Percentiles rank a stretch among this genome's conserved stretches.
These are phyloP conservation scores for Anneissia japonica DNA, from an alignment of 35 echinoderm and acorn worm genomes.

Conservation along the genomic window DNA sequence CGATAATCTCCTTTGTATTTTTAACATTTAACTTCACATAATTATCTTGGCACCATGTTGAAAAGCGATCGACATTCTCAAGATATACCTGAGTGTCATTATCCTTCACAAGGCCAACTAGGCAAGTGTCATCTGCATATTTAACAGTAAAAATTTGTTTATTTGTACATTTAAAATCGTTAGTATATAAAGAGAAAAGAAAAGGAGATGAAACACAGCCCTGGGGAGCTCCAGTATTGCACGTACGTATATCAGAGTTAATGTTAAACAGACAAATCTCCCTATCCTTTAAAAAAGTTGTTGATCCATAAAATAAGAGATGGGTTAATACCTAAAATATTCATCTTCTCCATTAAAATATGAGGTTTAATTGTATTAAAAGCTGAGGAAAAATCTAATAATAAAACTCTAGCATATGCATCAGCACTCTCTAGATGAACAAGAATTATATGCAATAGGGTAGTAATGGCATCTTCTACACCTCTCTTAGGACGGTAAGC, in stretches of 20 bases:
- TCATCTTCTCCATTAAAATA: constrained; percentile 18
- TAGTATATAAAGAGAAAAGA: no score
- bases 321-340: neutral
- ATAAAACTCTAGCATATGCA: neutral
- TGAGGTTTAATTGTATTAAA: constrained; percentile 7
- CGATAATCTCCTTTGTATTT: no score
- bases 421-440: neutral
- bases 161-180: no score
- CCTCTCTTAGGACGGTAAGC: neutral
- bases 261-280: neutral
- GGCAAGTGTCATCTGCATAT: no score
- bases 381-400: constrained; percentile 21
- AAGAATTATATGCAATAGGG: neutral
- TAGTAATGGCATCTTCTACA: neutral
- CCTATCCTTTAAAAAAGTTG: neutral
- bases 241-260: neutral
- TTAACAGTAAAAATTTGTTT: no score
- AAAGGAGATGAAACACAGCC: neutral
- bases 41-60: no score
- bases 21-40: no score
- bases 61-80: no score
- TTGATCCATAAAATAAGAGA: neutral
- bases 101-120: no score
- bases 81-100: no score
- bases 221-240: neutral